These are phyloP conservation scores for Helogale parvula DNA, from an alignment of 2,113 vertebrate species.

Conservation along the genomic window DNA sequence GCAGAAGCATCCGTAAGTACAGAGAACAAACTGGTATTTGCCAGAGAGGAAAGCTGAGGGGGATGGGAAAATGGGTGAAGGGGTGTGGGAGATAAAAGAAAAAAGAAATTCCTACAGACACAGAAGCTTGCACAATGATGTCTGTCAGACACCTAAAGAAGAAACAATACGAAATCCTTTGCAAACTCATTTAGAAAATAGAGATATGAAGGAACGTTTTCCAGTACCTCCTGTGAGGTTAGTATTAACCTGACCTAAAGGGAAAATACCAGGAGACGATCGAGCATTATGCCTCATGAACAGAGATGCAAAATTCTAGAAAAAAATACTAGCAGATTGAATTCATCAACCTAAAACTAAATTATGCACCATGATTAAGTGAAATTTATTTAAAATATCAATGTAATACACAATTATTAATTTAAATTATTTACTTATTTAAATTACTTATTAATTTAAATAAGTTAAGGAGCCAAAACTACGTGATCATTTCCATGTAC, in stretches of 20 bases:
- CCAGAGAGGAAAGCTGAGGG: neutral
- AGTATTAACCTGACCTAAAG: neutral
- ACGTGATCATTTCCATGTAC: neutral
- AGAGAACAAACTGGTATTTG: neutral
- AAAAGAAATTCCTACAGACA: neutral
- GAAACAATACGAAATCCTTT: neutral
- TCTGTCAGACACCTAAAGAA: neutral
- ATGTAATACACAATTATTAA: neutral
- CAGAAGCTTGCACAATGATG: neutral
- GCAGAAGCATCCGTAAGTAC: neutral
- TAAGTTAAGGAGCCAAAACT: neutral
- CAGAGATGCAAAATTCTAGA: neutral
- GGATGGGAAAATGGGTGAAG: neutral
- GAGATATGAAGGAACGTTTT: neutral
- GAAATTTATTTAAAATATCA: neutral
- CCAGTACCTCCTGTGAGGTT: neutral
- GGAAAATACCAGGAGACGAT: neutral
- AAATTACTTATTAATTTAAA: no score
- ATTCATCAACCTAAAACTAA: neutral
- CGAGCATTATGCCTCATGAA: neutral
- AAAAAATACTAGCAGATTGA: neutral
- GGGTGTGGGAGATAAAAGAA: neutral
- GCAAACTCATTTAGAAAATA: neutral
- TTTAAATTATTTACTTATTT: no score
- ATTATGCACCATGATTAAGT: neutral